Evolutionary conservation across 2,797 vertebrate species (phyloP), one percentile per base, ranked within the genome.

Genomic region (Peromyscus melanophrys): DNA sequence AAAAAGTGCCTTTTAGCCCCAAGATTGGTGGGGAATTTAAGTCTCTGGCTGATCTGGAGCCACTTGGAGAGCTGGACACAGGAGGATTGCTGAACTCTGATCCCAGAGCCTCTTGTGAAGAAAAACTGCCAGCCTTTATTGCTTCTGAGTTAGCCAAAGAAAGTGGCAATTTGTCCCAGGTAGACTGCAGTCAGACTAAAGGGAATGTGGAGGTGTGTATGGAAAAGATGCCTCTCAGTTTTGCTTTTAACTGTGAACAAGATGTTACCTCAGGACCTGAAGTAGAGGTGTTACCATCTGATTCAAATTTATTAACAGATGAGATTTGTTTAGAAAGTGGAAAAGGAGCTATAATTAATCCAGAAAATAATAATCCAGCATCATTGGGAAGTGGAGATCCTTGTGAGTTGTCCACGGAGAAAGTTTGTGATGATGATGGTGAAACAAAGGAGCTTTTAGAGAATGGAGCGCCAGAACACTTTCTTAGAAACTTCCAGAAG

Each of bases 1-100:
- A 98, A 0, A 98, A 98, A 97, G 89, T 95, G 80, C 98, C 98
- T 76, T 98, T 98, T 96, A 98, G 96, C 96, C 98, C 98, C 0
- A 0, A 94, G 34, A 93, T 93, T 65, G 6, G 0, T 0, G 95
- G 46, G 0, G 97, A 96, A 90, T 89, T 6, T 34, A 95, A 92
- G 3, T 98, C 94, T 34, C 83, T 96, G 71, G 34, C 49, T 97
- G 88, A 96, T 91, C 84, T 90, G 31, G 97, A 96, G 84, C 95
- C 96, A 71, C 63, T 8, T 0, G 80, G 4, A 77, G 97, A 96
- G 92, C 89, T 19, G 3, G 90, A 85, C 6, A 76, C 88, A 17
- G 97, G 96, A 6, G 96, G n/a, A 63, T 81, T 97, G 89, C 73
- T 55, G 57, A 92, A 73, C n/a, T 96, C 69, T 88, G 96, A 89